Evolutionary conservation across 1,140 invertebrate species (phyloP).

Genomic region (Portunus trituberculatus): DNA sequence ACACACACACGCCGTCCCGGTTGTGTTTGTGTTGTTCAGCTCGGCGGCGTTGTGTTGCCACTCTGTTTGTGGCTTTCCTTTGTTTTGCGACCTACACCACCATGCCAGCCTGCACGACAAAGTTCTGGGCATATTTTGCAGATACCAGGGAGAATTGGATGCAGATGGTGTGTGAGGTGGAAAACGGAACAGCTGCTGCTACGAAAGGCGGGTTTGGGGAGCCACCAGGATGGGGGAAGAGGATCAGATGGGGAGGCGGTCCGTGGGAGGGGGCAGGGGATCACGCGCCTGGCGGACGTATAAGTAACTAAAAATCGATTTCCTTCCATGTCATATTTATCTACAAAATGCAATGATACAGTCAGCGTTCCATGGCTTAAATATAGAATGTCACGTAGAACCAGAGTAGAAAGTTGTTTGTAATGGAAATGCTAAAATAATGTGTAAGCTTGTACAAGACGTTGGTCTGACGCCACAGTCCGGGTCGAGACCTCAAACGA

Average conservation of each 20-base stretch:
- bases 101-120: neutral
- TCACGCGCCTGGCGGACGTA: slow-evolving; percentile 41
- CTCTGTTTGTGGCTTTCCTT: neutral
- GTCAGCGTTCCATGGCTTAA: neutral
- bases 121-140: slow-evolving; percentile 3
- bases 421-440: neutral
- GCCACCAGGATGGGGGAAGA: neutral
- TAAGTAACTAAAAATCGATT: slow-evolving; percentile 43
- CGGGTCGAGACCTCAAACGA: neutral
- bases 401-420: neutral
- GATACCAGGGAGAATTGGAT: slow-evolving; percentile 57
- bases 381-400: neutral
- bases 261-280: neutral
- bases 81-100: neutral
- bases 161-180: slow-evolving; percentile 61
- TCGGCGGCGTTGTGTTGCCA: neutral
- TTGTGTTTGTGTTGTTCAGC: neutral
- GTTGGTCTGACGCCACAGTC: neutral
- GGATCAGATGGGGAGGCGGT: neutral
- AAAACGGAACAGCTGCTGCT: slow-evolving; percentile 60
- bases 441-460: neutral
- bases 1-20: neutral
- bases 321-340: neutral
- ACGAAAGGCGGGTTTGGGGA: neutral
- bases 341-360: neutral